Evolutionary conservation across 92 coral and sea anemone species (phyloP), one percentile per base, ranked within the genome.

Genomic region (Ricordea florida): DNA sequence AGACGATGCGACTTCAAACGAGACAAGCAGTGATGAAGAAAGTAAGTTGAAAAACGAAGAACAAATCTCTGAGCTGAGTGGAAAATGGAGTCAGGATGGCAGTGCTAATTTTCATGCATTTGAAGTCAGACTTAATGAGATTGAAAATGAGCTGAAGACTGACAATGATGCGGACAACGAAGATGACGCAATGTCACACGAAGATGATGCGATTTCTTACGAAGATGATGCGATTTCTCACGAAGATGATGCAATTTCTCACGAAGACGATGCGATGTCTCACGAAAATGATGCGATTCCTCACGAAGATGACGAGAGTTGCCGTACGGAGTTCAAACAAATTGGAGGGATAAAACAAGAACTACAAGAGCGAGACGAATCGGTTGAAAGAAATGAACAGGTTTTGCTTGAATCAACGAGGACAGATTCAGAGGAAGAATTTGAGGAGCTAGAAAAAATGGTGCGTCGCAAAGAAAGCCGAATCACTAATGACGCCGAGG

Each of bases 401-500:
- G n/a, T n/a, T n/a, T n/a, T n/a, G n/a, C n/a, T n/a, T n/a, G 44
- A 37, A n/a, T 11, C n/a, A 47, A 29, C 60, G 5, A 45, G 20
- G 17, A 44, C 24, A 28, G 30, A 77, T 45, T 90, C 92, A 3
- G 69, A 79, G 30, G 83, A 90, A 57, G 96, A 90, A 35, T 82
- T 81, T 57, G 92, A 87, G 52, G 66, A 80, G 52, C 66, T 81
- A 7, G 92, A 87, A 57, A 46, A 76, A 20, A 50, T 81, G 89
- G 21, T 87, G 41, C 53, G 68, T 42, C 62, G 62, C 33, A 92
- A 80, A 62, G 71, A 74, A 44, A 88, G 66, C 9, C 58, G 47
- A 22, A 20, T 58, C 9, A 37, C n/a, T 37, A n/a, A 37, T 44
- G 69, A 50, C 43, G 70, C 60, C 11, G 69, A 73, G 43, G 46